Conservation (phyloP, 2,888 invertebrate genomes). For the Xestia rhomboidea region DNA sequence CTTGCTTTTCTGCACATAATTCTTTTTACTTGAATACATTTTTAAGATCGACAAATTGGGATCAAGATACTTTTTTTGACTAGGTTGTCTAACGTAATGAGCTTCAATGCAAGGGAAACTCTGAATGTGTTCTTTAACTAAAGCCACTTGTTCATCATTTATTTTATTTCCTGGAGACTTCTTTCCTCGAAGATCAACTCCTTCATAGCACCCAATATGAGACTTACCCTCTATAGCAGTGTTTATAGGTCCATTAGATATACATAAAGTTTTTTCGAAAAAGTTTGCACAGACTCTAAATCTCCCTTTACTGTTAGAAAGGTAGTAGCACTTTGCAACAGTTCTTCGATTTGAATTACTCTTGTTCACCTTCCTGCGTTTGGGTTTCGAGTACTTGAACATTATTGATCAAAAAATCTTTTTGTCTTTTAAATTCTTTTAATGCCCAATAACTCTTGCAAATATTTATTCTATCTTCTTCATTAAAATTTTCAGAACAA, state of each 20-base stretch:
- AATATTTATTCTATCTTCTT: too few relatives aligned
- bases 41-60: neutral
- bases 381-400: too few relatives aligned
- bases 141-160: constrained; percentile 15
- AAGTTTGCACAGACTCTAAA: constrained; percentile 16
- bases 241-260: constrained; percentile 10
- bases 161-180: constrained; percentile 17
- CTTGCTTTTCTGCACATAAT: too few relatives aligned
- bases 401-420: too few relatives aligned
- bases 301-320: neutral
- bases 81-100: neutral
- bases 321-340: too few relatives aligned
- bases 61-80: neutral
- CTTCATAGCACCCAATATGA: constrained; percentile 15
- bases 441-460: too few relatives aligned
- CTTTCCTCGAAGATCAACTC: constrained; percentile 13
- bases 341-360: too few relatives aligned
- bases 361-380: too few relatives aligned
- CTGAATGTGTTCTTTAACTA: constrained; percentile 13
- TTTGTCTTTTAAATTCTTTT: too few relatives aligned
- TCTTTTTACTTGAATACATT: neutral
- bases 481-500: too few relatives aligned
- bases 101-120: neutral
- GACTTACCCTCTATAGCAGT: constrained; percentile 7
- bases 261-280: constrained; percentile 28